A percentile compares a stretch with the other conserved stretches of the same genome.
phyloP scores from a whole-genome alignment of 1,140 invertebrate genomes.

The Apis cerana region DNA sequence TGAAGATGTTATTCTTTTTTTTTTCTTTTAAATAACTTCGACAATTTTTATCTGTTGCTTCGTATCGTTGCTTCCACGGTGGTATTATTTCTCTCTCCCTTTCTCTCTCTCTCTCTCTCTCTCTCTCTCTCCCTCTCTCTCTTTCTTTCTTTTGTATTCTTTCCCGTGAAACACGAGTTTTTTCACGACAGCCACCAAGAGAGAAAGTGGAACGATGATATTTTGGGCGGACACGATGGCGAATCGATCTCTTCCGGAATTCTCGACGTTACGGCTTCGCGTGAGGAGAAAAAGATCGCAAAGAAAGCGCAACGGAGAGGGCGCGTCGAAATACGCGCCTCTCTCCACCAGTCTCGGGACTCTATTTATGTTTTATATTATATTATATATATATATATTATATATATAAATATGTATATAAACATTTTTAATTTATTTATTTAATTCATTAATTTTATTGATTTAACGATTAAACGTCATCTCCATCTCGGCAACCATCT shows the following conservation, averaged over 20 bases:
- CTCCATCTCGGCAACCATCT: constrained; percentile 73
- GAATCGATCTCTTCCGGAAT: constrained; percentile 56
- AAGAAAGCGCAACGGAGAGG: constrained; percentile 6
- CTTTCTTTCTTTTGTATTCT: neutral
- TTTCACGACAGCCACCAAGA: neutral
- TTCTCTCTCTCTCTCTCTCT: neutral
- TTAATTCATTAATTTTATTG: constrained; percentile 82
- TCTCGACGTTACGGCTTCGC: constrained; percentile 37
- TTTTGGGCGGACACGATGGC: constrained; percentile 26
- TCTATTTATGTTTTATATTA: constrained; percentile 81
- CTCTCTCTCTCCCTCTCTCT: no score
- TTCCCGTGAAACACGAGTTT: neutral
- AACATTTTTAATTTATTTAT: constrained; percentile 81
- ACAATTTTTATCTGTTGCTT: neutral
- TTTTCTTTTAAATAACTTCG: no score
- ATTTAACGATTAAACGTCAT: constrained; percentile 79
- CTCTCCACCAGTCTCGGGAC: constrained; percentile 77
- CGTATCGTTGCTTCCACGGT: neutral
- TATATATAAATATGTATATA: constrained; percentile 77
- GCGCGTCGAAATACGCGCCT: constrained; percentile 61
- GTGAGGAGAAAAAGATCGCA: neutral
- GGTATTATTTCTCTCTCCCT: no score
- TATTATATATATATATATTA: constrained; percentile 73
- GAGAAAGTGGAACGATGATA: constrained; percentile 19
- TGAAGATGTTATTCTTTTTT: neutral